A percentile compares a stretch with the other conserved stretches of the same genome.
These are phyloP conservation scores for Papilio helenus DNA, from an alignment of 1,140 invertebrate species.

Conservation along the genomic window DNA sequence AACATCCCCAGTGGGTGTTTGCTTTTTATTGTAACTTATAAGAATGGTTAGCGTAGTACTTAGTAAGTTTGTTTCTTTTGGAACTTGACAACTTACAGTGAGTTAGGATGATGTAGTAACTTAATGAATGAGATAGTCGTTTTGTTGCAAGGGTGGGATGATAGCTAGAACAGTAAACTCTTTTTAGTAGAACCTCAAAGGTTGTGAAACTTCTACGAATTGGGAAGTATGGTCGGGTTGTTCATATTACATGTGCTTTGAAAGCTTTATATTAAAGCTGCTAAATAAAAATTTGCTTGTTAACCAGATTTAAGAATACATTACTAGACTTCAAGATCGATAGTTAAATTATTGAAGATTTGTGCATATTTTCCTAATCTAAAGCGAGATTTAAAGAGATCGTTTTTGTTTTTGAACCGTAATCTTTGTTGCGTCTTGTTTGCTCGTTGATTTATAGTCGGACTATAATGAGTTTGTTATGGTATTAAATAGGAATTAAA, in stretches of 20 bases:
- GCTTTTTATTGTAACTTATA: not conserved
- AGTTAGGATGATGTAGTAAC: not conserved
- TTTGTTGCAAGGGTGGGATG: not conserved
- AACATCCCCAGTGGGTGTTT: not conserved
- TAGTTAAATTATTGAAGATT: not conserved
- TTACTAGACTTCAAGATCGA: not conserved
- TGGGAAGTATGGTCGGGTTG: not conserved
- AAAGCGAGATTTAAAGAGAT: not conserved
- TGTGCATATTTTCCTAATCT: not conserved
- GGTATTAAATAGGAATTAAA: constrained; percentile 14
- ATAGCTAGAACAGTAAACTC: too few species aligned
- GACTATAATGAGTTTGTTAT: not conserved
- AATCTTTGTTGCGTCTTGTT: not conserved
- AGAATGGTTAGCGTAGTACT: not conserved
- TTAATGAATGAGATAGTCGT: not conserved
- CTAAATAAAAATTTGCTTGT: too few species aligned
- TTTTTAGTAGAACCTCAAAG: too few species aligned
- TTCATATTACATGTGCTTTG: not conserved
- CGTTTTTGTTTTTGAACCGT: not conserved
- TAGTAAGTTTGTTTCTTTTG: not conserved
- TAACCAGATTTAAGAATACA: too few species aligned
- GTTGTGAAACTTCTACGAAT: too few species aligned
- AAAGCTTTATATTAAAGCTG: not conserved
- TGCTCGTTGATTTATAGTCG: not conserved
- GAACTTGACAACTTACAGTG: not conserved